phyloP scores from a whole-genome alignment of 2,888 invertebrate species.

The Creontiades dilutus region DNA sequence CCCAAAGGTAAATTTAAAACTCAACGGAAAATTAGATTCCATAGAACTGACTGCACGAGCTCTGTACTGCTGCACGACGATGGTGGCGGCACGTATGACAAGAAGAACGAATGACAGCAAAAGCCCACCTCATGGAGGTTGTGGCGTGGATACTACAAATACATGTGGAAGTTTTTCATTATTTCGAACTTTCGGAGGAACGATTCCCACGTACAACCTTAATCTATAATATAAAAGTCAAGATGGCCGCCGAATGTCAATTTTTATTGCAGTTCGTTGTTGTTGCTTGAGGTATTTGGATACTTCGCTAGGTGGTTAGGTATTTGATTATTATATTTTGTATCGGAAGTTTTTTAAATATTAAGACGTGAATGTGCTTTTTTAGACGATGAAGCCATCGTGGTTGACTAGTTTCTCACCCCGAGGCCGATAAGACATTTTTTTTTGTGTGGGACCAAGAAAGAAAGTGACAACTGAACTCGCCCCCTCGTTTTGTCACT shows the following conservation, averaged over 20 bases:
- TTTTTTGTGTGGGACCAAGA: background rate
- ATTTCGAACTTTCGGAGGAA: background rate
- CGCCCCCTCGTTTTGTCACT: conserved; percentile 28
- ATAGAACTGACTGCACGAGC: too few relatives aligned
- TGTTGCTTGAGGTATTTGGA: background rate
- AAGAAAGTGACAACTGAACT: conserved; percentile 8
- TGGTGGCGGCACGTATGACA: too few relatives aligned
- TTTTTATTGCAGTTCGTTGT: conserved; percentile 35
- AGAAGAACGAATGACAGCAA: too few relatives aligned
- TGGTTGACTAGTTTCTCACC: background rate
- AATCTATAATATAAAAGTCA: background rate
- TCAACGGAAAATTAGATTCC: too few relatives aligned
- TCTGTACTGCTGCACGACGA: too few relatives aligned
- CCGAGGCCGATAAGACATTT: background rate
- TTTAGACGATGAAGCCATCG: background rate
- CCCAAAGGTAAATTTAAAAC: too few relatives aligned
- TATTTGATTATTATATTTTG: background rate
- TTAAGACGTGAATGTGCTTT: background rate
- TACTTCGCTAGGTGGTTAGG: background rate
- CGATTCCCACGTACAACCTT: background rate
- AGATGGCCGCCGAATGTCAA: conserved; percentile 1
- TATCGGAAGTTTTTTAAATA: background rate
- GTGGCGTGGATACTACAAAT: background rate
- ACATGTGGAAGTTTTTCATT: background rate
- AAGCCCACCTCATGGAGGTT: too few relatives aligned